Evolutionary conservation across 2,113 vertebrate species (phyloP).

Genomic region (Solea senegalensis): DNA sequence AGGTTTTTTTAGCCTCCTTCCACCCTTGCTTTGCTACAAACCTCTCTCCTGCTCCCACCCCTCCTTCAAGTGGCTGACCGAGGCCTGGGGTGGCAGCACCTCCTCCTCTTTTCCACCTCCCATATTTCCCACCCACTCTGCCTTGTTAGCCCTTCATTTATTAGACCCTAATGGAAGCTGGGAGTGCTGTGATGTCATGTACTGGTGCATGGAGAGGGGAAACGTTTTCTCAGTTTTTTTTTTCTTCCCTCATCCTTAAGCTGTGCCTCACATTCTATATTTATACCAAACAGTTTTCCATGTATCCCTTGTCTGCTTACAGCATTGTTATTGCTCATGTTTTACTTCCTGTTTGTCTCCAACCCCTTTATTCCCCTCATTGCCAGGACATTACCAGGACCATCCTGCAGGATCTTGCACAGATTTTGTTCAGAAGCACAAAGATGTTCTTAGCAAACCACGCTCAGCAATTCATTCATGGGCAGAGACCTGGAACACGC

Average conservation of each 20-base stretch:
- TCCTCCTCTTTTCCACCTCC: conserved; percentile 37
- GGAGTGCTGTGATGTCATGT: conserved; percentile 82
- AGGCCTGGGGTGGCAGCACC: conserved; percentile 69
- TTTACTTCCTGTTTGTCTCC: conserved; percentile 22
- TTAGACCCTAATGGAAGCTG: conserved; percentile 83
- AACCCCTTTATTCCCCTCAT: conserved; percentile 9
- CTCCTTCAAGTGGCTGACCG: conserved; percentile 74
- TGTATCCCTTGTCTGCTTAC: conserved; percentile 17
- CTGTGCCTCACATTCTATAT: conserved; percentile 20
- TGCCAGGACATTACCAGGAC: conserved; percentile 25
- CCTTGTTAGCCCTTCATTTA: conserved; percentile 84
- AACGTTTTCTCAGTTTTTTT: conserved; percentile 55
- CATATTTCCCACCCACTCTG: conserved; percentile 74
- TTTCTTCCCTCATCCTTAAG: conserved; percentile 38
- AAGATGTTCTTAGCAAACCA: conserved; percentile 30
- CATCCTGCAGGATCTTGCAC: conserved; percentile 31
- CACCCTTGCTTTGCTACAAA: conserved; percentile 63
- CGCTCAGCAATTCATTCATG: conserved; percentile 60
- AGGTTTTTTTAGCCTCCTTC: conserved; percentile 77
- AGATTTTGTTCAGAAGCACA: conserved; percentile 35
- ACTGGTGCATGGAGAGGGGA: conserved; percentile 59
- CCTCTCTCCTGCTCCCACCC: conserved; percentile 48
- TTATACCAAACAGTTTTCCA: conserved; percentile 42
- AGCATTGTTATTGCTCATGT: conserved; percentile 9
- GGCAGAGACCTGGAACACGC: conserved; percentile 52